Conservation (phyloP, 2,888 invertebrate genomes). For the Micoletzkya japonica region DNA sequence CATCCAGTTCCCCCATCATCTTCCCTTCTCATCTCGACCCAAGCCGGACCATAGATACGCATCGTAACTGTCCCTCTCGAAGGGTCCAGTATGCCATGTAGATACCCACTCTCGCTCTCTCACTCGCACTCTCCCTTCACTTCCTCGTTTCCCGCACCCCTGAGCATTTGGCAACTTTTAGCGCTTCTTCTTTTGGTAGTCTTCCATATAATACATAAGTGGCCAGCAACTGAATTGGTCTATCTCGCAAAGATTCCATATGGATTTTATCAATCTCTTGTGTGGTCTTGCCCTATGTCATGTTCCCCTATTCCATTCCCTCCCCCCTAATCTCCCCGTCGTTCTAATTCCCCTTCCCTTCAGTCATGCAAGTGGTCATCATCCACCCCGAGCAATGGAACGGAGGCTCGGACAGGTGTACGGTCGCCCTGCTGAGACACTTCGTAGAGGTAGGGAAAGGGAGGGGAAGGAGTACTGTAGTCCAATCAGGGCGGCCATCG, state of each 20-base stretch:
- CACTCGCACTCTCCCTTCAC: background rate
- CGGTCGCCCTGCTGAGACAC: conserved; percentile 59
- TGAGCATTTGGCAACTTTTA: too few species aligned
- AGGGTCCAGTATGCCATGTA: too few species aligned
- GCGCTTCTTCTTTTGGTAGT: too few species aligned
- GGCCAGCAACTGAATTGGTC: too few species aligned
- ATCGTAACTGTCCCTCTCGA: too few species aligned
- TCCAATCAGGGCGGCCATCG: conserved; percentile 39
- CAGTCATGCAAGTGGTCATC: conserved; percentile 61
- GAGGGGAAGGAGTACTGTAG: background rate
- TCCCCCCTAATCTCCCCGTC: background rate
- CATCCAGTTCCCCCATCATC: too few species aligned
- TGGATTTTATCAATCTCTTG: background rate
- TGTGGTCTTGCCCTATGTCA: background rate
- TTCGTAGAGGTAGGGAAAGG: conserved; percentile 39
- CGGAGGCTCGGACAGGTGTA: conserved; percentile 63
- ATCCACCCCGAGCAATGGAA: conserved; percentile 64
- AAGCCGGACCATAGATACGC: too few species aligned
- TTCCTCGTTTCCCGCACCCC: background rate
- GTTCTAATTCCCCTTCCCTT: background rate
- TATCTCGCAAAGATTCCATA: too few species aligned
- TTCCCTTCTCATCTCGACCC: too few species aligned
- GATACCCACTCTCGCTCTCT: too few species aligned
- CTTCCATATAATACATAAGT: too few species aligned
- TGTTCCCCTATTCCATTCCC: background rate